Base-by-base conservation (phyloP, 2,888 invertebrate genomes). In the Agrenia bidenticulata region DNA sequence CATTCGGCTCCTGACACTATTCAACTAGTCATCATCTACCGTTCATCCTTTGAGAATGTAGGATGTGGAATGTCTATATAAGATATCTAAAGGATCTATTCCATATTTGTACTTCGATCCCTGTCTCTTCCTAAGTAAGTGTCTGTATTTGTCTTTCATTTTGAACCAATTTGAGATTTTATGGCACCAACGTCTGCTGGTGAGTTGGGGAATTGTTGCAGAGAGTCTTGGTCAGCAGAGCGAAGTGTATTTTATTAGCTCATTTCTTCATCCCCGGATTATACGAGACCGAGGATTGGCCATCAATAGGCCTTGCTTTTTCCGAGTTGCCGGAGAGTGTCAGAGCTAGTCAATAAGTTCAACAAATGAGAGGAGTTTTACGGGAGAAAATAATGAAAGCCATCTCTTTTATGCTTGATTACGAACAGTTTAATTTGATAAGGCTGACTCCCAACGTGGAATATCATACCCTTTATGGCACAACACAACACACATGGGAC, bases 381-480 rank as follows among this genome's bases (percentile, higher is more conserved):
- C 37, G 23, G 42, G 19, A 60, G 23, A 45, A 63, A 54, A 60
- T 63, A 69, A 67, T 66, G 66, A 73, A 68, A 68, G 66, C 60
- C 64, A 60, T 56, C 58, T 64, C 45, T 51, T 64, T 66, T 67
- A 67, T 68, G 63, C 67, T 45, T 73, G 70, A 73, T 73, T 73
- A 69, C 65, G 61, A 68, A 73, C 73, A 69, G 68, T 72, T 72
- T 73, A 70, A 73, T 73, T 73, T 64, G 70, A 70, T 70, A 69
- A 70, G 67, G 66, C 66, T 60, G 39, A 62, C 63, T 66, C 66
- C 67, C 66, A 67, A 67, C 61, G 65, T 67, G 66, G 66, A 67
- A 68, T 66, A 68, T 68, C 41, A 70, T 69, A 57, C 66, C 69
- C 67, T 70, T 45, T 57, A 73, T 70, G 67, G 67, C 15, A 68